Percentiles rank a stretch among this genome's conserved stretches.
Conservation (phyloP, 1,140 invertebrate species). For the Scaptomyza graminum region DNA sequence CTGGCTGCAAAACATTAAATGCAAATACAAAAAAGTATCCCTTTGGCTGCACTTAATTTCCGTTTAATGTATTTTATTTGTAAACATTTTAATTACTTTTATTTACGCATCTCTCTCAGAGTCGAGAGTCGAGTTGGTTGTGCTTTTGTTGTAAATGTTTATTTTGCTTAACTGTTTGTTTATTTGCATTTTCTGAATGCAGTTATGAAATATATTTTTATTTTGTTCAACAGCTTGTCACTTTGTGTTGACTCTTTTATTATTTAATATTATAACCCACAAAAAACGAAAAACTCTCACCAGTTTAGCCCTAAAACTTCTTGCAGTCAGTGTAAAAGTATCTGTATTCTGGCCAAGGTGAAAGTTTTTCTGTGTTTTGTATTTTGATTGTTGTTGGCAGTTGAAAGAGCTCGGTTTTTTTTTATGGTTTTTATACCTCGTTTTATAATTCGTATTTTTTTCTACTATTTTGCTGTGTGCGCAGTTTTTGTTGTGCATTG, state of each 20-base stretch:
- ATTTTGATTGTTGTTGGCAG: constrained; percentile 34
- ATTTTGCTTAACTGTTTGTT: constrained; percentile 30
- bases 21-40: constrained; percentile 11
- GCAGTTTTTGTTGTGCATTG: constrained; percentile 1
- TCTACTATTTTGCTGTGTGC: background rate
- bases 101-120: constrained; percentile 10
- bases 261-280: constrained; percentile 37
- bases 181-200: constrained; percentile 16
- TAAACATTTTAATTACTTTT: constrained; percentile 58
- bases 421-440: background rate
- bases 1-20: background rate
- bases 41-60: constrained; percentile 39
- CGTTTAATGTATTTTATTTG: constrained; percentile 48
- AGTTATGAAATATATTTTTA: constrained; percentile 14
- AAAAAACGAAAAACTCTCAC: too few relatives aligned
- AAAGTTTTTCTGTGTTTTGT: constrained; percentile 49
- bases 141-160: constrained; percentile 21
- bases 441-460: constrained; percentile 21
- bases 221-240: constrained; percentile 17
- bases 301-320: constrained; percentile 18
- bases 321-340: constrained; percentile 6
- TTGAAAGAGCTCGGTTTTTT: constrained; percentile 30
- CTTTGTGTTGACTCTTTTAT: too few relatives aligned
- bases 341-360: constrained; percentile 31
- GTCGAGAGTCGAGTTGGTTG: too few relatives aligned